A percentile compares a stretch with the other conserved stretches of the same genome.
These are phyloP conservation scores for Diadophis punctatus DNA, from an alignment of 2,113 vertebrate genomes.

Conservation along the genomic window DNA sequence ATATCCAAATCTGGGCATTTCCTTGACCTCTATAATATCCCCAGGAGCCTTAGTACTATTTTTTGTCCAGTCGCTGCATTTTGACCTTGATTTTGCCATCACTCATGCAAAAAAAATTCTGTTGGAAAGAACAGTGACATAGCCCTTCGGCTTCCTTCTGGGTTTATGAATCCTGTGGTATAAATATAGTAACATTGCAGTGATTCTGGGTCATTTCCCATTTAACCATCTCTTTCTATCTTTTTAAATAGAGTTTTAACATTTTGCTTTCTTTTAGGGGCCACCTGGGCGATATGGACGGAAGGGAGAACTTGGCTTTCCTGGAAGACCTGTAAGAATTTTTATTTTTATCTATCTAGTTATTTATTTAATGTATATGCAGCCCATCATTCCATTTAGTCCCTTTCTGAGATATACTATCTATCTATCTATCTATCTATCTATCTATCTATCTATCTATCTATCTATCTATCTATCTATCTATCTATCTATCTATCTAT, in stretches of 20 bases:
- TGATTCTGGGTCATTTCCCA: background rate
- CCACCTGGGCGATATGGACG: constrained; percentile 70
- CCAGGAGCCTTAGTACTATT: background rate
- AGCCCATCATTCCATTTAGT: background rate
- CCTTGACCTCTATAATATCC: background rate
- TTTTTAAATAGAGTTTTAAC: background rate
- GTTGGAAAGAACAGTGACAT: background rate
- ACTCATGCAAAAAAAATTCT: background rate
- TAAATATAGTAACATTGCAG: background rate
- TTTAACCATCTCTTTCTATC: background rate
- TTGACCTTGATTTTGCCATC: background rate
- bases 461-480: no score
- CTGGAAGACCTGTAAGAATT: constrained; percentile 86
- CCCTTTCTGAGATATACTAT: background rate
- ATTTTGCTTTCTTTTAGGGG: constrained; percentile 69
- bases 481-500: no score
- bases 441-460: no score
- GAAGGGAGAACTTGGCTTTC: constrained; percentile 94
- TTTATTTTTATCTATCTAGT: background rate
- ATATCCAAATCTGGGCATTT: background rate
- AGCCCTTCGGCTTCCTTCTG: background rate
- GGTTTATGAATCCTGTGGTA: background rate
- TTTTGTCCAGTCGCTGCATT: background rate
- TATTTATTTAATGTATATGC: constrained; percentile 3
- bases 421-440: no score